Conservation (phyloP, 2,113 vertebrate genomes). For the Laticauda laticaudata region DNA sequence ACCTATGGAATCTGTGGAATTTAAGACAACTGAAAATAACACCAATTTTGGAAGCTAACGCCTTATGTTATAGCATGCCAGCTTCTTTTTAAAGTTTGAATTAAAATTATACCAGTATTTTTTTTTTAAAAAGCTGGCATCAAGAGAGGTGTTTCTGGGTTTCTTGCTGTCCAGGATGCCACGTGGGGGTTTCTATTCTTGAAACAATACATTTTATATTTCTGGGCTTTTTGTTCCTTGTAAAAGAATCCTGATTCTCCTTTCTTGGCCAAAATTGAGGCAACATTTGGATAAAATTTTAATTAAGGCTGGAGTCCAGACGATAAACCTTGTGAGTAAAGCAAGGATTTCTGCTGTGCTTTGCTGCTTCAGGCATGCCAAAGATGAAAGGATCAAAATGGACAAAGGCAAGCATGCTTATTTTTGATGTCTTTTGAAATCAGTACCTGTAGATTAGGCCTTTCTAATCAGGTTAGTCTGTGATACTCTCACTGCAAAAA, state of each 20-base stretch:
- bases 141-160: background rate
- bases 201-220: background rate
- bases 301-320: background rate
- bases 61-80: background rate
- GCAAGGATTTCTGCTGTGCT: background rate
- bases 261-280: background rate
- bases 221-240: background rate
- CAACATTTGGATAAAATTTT: background rate
- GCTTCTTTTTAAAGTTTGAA: background rate
- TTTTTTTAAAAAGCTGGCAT: background rate
- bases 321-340: background rate
- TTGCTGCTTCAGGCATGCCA: background rate
- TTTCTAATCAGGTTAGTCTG: background rate
- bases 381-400: background rate
- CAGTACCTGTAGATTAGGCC: background rate
- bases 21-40: background rate
- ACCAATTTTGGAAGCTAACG: background rate
- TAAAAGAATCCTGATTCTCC: background rate
- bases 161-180: background rate
- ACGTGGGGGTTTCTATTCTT: background rate
- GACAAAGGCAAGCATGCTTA: background rate
- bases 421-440: slow-evolving; percentile 3
- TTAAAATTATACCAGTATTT: background rate
- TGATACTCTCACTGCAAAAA: background rate
- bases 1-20: background rate